Evolutionary conservation across 2,113 vertebrate genomes (phyloP), one percentile per base, ranked within the genome.

Genomic region (Odocoileus virginianus): DNA sequence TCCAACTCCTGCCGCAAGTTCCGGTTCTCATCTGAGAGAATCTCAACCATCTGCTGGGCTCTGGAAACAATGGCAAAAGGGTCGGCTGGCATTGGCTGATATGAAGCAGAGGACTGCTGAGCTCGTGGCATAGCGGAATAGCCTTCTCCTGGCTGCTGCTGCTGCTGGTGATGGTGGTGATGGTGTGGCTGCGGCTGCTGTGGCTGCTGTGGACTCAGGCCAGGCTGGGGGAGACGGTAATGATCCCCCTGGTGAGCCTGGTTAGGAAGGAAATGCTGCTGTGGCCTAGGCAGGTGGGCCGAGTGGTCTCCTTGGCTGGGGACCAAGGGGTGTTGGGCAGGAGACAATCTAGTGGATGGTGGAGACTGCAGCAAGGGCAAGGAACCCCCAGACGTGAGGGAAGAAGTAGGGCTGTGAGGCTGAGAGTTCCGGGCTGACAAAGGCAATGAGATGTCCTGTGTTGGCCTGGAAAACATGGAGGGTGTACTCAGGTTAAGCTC

Each of bases 341-440:
- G 98, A 79, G 99, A 98, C 97, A 99, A 98, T 97, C 99, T 99
- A 88, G 96, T 87, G 54, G 99, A 99, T 3, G 99, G 99, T 0
- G 99, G 99, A 94, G 99, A 99, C 98, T 99, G 99, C 27, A 99
- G 98, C 45, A 99, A 99, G 71, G 99, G 99, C 98, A 99, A 98
- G 87, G 99, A 99, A 74, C 99, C 99, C 98, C 99, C 96, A 0
- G 99, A 99, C 0, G 99, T 99, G 97, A 99, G 99, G 4, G 99
- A 99, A 91, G 99, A 99, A 52, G 99, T 99, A 19, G 99, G 99
- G 94, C 99, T 99, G 98, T 99, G 99, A 92, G 99, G 99, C 97
- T 99, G 99, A 90, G 99, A 97, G 21, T 98, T 98, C 54, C 99
- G 99, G 97, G 99, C 99, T 50, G 99, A 98, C 97, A 99, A 99